phyloP scores from a whole-genome alignment of 2,888 invertebrate genomes.

The Limnephilus auricula region DNA sequence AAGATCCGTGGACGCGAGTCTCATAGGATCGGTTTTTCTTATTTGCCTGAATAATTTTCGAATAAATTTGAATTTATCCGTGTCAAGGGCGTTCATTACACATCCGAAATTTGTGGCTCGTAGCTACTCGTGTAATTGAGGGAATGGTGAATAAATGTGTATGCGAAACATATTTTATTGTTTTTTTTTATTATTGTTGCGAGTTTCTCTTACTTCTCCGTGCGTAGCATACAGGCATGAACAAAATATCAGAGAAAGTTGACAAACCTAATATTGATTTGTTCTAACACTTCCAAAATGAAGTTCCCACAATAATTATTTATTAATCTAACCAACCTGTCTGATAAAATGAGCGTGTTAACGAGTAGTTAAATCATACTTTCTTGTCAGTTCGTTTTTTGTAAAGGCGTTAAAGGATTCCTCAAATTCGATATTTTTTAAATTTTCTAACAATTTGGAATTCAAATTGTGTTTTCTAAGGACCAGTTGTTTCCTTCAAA shows the following conservation, averaged over 20 bases:
- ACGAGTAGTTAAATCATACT: neutral
- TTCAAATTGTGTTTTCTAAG: neutral
- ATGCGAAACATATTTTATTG: neutral
- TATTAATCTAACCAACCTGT: neutral
- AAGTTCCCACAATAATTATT: neutral
- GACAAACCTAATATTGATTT: neutral
- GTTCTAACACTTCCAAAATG: neutral
- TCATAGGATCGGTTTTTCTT: conserved; percentile 26
- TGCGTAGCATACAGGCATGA: neutral
- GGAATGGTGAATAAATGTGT: neutral
- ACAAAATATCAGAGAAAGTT: neutral
- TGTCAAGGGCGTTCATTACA: conserved; percentile 30
- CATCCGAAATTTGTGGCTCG: conserved; percentile 18
- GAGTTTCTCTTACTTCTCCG: neutral
- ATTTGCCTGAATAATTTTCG: conserved; percentile 15
- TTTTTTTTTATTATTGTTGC: neutral
- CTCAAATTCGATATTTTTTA: neutral
- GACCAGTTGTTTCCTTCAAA: no score
- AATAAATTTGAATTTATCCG: neutral
- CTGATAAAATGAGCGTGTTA: neutral
- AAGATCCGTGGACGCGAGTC: neutral
- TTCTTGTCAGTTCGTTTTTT: neutral
- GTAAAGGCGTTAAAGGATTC: neutral
- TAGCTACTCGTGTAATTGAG: neutral
- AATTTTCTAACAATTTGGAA: neutral